These are phyloP conservation scores for Aphyosemion australe DNA, from an alignment of 2,113 vertebrate genomes.

Conservation along the genomic window DNA sequence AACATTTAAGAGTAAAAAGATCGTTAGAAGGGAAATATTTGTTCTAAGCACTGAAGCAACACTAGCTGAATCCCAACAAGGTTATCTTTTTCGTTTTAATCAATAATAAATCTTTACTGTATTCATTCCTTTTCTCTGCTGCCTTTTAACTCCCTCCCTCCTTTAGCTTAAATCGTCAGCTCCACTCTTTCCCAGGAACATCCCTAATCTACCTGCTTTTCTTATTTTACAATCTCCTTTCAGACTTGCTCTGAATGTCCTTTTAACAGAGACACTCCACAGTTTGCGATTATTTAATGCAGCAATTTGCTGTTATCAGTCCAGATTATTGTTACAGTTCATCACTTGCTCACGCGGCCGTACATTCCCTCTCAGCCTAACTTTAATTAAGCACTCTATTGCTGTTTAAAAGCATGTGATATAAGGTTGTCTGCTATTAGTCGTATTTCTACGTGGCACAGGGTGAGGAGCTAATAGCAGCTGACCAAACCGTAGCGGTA, in stretches of 20 bases:
- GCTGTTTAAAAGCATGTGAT: slow-evolving; percentile 12
- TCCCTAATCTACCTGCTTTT: slow-evolving; percentile 21
- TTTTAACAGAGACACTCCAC: background rate
- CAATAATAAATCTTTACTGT: slow-evolving; percentile 24
- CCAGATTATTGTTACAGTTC: slow-evolving; percentile 21
- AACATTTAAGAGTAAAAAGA: too few relatives aligned
- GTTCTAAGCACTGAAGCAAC: slow-evolving; percentile 1
- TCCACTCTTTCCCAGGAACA: slow-evolving; percentile 20
- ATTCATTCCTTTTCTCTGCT: slow-evolving; percentile 5
- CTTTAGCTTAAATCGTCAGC: slow-evolving; percentile 56
- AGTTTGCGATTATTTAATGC: slow-evolving; percentile 23
- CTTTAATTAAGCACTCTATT: slow-evolving; percentile 48
- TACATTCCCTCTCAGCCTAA: slow-evolving; percentile 35
- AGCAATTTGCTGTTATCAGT: slow-evolving; percentile 16
- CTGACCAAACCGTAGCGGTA: slow-evolving; percentile 30
- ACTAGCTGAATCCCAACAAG: slow-evolving; percentile 72
- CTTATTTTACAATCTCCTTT: slow-evolving; percentile 14
- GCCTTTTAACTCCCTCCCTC: slow-evolving; percentile 1
- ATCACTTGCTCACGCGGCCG: slow-evolving; percentile 12
- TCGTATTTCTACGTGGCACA: slow-evolving; percentile 20
- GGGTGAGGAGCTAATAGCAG: slow-evolving; percentile 45
- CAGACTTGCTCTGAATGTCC: slow-evolving; percentile 9
- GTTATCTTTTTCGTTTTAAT: slow-evolving; percentile 23
- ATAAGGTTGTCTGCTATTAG: slow-evolving; percentile 2
- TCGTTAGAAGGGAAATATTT: too few relatives aligned